Base-by-base conservation (phyloP, 2,797 vertebrate genomes). In the Rhodeus uyekii region DNA sequence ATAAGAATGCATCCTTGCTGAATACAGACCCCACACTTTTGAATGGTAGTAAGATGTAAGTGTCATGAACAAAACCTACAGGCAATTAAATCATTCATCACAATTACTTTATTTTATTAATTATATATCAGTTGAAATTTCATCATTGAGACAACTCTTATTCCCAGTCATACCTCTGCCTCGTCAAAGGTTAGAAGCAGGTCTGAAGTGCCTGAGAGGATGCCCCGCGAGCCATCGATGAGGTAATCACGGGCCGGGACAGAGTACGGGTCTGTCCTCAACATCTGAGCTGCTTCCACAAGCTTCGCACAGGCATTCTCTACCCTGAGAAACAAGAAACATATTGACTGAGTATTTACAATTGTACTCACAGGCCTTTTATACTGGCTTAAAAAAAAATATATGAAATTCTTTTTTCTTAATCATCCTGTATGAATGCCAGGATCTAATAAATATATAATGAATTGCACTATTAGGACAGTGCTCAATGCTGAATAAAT, bases 211-310 rank as follows among this genome's bases (percentile, higher is more conserved):
- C 98, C 98, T 0, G 98, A 99, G 48, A 99, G 95, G 82, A 99
- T 99, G 77, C 98, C 98, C 86, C 98, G 95, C 34, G 98, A 99
- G n/a, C 98, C 98, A 82, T 99, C 98, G 22, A 99, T 99, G 46
- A 99, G 94, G 90, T 99, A 99, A 91, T 99, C 98, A 79, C 98
- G 94, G 32, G 98, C 98, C 69, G 97, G 97, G 46, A 99, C 98
- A 0, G 98, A 99, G 84, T 99, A 99, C 3, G 98, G 98, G 89
- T 99, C 98, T 4, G 96, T 94, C 85, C 96, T 97, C 85, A 99
- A 93, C 98, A 99, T 99, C 94, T 97, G 96, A 76, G 98, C 96
- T 1, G 98, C 98, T 90, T 96, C 96, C 86, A 99, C 95, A 13
- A 99, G 96, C 85, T 98, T 99, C 1, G 96, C 96, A 86, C 95